Base-by-base conservation (phyloP, 1,140 invertebrate genomes). In the Sarcophaga bullata region DNA sequence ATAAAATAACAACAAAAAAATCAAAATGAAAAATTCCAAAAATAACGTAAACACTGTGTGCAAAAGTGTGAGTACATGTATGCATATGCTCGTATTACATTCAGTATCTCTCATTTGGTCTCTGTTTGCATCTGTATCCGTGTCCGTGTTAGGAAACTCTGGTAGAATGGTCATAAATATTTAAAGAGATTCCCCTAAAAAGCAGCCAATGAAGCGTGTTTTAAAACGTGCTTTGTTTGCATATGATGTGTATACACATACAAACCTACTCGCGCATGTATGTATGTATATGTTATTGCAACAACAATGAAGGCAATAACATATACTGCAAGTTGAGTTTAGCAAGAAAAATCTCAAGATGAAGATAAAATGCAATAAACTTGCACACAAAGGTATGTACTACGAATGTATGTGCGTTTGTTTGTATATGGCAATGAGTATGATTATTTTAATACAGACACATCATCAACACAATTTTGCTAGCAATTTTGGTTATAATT, bases 201-300 rank as follows among this genome's bases (percentile, higher is more conserved):
- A 68, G 62, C 62, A 68, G 62, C 62, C 62, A 68, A 68, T 68
- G 62, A 68, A 68, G 62, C 62, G 19, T 68, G 62, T 19, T 19
- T 3, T 17, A n/a, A 68, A 68, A 68, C 62, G 62, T 68, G 62
- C 62, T 68, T 19, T 68, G 62, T 68, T 68, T 68, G 62, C 62
- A 68, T 68, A 68, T 68, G n/a, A 3, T 10, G 50, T 52, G 13
- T 6, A 52, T 9, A 1, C 13, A 52, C 6, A 52, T 10, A 13
- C 13, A 52, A 52, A 52, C 8, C 50, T 52, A 52, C 50, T 10
- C 6, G 13, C 50, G 1, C 13, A 6, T 52, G 50, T 52, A 10
- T 1, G 6, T 52, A 52, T 6, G 6, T 52, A 52, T 6, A 52
- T 52, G 49, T 50, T 6, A n/a, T 6, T 50, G 49, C 49, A 50